Evolutionary conservation across 2,113 vertebrate genomes (phyloP).

Genomic region (Apodemus sylvaticus): DNA sequence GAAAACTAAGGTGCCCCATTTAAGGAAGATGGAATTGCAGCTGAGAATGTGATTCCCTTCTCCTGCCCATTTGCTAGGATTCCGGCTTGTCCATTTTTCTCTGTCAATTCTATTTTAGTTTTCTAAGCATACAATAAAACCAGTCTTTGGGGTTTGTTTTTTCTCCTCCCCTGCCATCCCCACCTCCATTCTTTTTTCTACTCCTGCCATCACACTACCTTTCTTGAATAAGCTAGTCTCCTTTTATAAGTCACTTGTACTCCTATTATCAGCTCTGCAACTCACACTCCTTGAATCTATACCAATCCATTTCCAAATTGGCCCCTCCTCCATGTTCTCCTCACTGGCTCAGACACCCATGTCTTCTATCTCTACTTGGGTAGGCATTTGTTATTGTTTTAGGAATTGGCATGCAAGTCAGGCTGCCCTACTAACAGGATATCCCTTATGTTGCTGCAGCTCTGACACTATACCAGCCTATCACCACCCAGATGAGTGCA

Average conservation of each 20-base stretch:
- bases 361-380: neutral
- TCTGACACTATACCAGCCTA: neutral
- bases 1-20: neutral
- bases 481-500: neutral
- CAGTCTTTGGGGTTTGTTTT: neutral
- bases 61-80: neutral
- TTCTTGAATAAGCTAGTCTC: conserved; percentile 22
- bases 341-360: neutral
- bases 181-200: neutral
- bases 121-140: neutral
- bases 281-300: neutral
- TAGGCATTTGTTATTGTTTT: neutral
- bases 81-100: neutral
- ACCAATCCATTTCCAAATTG: neutral
- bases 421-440: neutral
- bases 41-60: neutral
- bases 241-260: conserved; percentile 8
- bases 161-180: neutral
- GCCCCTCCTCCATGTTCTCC: neutral
- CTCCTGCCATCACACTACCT: neutral
- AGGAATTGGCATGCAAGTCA: neutral
- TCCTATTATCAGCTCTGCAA: neutral
- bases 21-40: neutral
- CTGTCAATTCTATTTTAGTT: neutral
- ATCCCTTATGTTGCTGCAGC: neutral